Evolutionary conservation across 2,113 vertebrate genomes (phyloP).

Genomic region (Pipa parva): DNA sequence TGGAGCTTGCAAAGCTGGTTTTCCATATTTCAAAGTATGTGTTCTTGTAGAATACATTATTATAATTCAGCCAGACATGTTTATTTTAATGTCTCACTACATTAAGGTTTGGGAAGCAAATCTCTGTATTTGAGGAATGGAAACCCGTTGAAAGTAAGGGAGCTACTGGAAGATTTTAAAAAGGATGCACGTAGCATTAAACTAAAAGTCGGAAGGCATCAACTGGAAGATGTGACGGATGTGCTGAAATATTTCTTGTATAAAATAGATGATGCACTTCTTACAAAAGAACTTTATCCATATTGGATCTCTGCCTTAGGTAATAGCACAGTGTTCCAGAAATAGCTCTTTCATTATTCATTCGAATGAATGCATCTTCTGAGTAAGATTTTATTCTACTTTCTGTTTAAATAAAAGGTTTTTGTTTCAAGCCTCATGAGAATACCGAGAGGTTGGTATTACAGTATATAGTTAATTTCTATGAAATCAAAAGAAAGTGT

Average conservation of each 20-base stretch:
- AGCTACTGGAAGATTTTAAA: conserved; percentile 80
- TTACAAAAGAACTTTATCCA: conserved; percentile 92
- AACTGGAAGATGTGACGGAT: conserved; percentile 81
- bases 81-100: conserved; percentile 43
- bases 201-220: conserved; percentile 78
- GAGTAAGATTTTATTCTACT: conserved; percentile 36
- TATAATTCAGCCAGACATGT: conserved; percentile 22
- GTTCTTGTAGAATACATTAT: conserved; percentile 26
- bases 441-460: conserved; percentile 25
- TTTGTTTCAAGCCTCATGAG: conserved; percentile 26
- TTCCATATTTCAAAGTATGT: conserved; percentile 14
- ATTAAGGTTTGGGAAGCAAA: conserved; percentile 79
- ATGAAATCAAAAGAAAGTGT: conserved; percentile 9
- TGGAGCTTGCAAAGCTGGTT: conserved; percentile 1
- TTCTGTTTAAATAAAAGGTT: conserved; percentile 37
- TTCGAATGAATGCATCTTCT: conserved; percentile 33
- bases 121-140: conserved; percentile 81
- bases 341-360: conserved; percentile 41
- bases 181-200: conserved; percentile 88
- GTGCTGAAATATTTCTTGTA: conserved; percentile 83
- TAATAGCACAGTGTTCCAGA: conserved; percentile 46
- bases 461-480: conserved; percentile 11
- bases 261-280: conserved; percentile 81
- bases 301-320: conserved; percentile 93
- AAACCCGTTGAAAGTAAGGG: conserved; percentile 61